These are phyloP conservation scores for Rhyacichthys aspro DNA, from an alignment of 2,797 vertebrate genomes.

Conservation along the genomic window DNA sequence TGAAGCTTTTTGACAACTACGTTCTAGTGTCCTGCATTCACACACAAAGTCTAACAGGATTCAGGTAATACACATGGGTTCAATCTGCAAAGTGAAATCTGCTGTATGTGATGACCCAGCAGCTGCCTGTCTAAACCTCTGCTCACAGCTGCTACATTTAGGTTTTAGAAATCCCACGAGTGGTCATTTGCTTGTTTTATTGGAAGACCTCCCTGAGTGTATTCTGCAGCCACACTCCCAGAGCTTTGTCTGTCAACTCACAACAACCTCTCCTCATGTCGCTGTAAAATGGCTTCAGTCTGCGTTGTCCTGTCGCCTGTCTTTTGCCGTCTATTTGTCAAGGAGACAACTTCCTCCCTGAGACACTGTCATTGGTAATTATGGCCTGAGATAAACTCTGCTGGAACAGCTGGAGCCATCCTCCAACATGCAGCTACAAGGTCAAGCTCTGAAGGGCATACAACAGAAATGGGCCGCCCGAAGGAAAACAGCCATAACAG, in stretches of 20 bases:
- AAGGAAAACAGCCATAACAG: slow-evolving; percentile 52
- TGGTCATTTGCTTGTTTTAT: slow-evolving; percentile 16
- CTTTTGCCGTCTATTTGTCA: slow-evolving; percentile 60
- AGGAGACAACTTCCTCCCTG: slow-evolving; percentile 65
- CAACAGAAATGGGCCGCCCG: slow-evolving; percentile 55
- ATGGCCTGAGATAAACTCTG: slow-evolving; percentile 68
- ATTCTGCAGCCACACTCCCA: slow-evolving; percentile 12
- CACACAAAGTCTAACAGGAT: background rate
- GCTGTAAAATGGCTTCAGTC: slow-evolving; percentile 33
- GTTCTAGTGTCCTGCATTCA: background rate
- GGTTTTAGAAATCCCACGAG: slow-evolving; percentile 10
- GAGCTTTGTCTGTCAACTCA: background rate
- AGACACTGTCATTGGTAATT: slow-evolving; percentile 70
- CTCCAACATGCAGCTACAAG: slow-evolving; percentile 53
- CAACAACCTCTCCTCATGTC: slow-evolving; percentile 13
- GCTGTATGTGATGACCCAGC: slow-evolving; percentile 39
- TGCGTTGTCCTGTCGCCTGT: slow-evolving; percentile 45
- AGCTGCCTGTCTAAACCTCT: slow-evolving; percentile 22
- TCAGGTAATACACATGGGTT: slow-evolving; percentile 1
- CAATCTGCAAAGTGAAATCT: slow-evolving; percentile 32
- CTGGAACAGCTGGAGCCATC: slow-evolving; percentile 69
- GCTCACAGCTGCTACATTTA: slow-evolving; percentile 33
- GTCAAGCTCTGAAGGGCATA: slow-evolving; percentile 62
- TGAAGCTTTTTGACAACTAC: too few relatives aligned
- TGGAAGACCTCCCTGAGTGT: slow-evolving; percentile 23